Conservation (phyloP, 2,888 invertebrate genomes). For the Sicus ferrugineus region DNA sequence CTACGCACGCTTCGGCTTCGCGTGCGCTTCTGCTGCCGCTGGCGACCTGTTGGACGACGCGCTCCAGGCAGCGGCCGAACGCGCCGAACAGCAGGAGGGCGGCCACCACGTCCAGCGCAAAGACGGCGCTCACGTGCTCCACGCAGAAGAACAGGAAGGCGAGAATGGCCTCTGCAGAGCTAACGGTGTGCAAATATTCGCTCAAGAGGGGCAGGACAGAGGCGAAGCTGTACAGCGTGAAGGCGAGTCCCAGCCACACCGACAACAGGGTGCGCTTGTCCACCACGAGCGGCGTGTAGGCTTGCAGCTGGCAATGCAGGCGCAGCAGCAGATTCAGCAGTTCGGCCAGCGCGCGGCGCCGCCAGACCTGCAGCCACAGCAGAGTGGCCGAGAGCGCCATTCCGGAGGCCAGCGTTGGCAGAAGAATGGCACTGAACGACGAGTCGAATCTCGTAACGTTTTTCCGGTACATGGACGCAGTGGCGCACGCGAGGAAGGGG, state of each 20-base stretch:
- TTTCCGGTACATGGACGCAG: constrained; percentile 31
- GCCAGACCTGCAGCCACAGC: neutral
- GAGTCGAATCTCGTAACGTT: constrained; percentile 35
- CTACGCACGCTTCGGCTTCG: neutral
- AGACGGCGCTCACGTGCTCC: neutral
- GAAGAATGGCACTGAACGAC: neutral
- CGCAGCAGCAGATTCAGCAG: constrained; percentile 10
- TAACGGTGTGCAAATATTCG: neutral
- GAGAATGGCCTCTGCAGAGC: neutral
- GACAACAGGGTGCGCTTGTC: neutral
- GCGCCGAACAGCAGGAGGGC: neutral
- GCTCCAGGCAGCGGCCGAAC: neutral
- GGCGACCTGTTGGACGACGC: no score
- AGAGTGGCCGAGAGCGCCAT: neutral
- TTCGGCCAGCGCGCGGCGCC: constrained; percentile 4
- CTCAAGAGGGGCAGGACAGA: neutral
- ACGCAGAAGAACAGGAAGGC: neutral
- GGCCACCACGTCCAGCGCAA: constrained; percentile 7
- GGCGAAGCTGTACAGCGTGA: neutral
- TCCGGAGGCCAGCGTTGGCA: neutral
- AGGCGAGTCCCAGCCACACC: neutral
- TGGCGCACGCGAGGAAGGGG: constrained; percentile 32
- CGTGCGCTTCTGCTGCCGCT: no score
- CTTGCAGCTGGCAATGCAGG: neutral
- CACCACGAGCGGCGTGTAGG: neutral